Percentiles rank a stretch among this genome's conserved stretches.
Evolutionary conservation across 1,140 invertebrate species (phyloP).

Genomic region (Octopus bimaculoides): DNA sequence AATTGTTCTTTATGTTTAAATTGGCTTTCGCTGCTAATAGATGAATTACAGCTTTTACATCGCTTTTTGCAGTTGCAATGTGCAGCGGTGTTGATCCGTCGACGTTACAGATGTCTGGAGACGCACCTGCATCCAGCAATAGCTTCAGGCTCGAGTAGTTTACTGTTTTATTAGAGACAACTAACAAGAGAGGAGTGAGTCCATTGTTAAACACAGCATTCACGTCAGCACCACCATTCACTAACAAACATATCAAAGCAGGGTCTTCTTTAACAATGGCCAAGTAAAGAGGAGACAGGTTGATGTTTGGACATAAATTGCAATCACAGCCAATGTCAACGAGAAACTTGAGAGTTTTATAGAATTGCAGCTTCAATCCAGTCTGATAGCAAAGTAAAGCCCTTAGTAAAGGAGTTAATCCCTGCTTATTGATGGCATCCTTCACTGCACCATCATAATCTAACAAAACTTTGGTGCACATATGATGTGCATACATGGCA

Average conservation of each 20-base stretch:
- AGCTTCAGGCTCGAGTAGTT: conserved; percentile 29
- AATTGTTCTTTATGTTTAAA: conserved; percentile 28
- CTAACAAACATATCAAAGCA: conserved; percentile 23
- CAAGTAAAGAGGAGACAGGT: conserved; percentile 35
- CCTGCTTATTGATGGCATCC: conserved; percentile 35
- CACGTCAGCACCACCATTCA: conserved; percentile 36
- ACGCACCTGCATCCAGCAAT: conserved; percentile 35
- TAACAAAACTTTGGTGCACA: conserved; percentile 30
- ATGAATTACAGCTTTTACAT: conserved; percentile 31
- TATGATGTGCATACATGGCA: conserved; percentile 33
- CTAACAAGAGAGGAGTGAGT: conserved; percentile 30
- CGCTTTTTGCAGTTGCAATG: conserved; percentile 36
- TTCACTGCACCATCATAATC: conserved; percentile 22
- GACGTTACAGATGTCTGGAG: conserved; percentile 27
- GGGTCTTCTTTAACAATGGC: conserved; percentile 29
- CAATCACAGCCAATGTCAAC: conserved; percentile 31
- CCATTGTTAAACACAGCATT: conserved; percentile 26
- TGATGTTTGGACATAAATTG: conserved; percentile 29
- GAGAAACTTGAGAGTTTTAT: conserved; percentile 33
- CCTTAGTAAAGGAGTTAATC: conserved; percentile 35
- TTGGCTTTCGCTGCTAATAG: conserved; percentile 34
- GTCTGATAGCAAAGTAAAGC: conserved; percentile 32
- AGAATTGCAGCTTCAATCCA: conserved; percentile 25
- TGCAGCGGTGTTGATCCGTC: conserved; percentile 30
- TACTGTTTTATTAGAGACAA: conserved; percentile 25